Evolutionary conservation across 2,113 vertebrate species (phyloP).

Genomic region (Fukomys damarensis): DNA sequence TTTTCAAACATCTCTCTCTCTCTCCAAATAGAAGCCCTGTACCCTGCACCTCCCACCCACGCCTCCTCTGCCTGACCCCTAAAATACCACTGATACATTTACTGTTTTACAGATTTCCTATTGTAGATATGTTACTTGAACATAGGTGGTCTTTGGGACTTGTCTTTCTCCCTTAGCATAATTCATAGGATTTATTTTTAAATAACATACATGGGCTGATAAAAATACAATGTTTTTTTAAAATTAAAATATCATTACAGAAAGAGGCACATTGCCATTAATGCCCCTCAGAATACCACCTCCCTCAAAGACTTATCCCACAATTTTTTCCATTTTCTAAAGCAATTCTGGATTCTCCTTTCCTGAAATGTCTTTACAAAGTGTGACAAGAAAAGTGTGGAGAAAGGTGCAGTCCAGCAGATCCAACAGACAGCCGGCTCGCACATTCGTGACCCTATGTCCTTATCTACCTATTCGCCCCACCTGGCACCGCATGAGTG

Average conservation of each 20-base stretch:
- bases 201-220: neutral
- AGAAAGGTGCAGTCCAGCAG: no score
- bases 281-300: no score
- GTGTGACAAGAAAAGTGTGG: neutral
- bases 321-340: neutral
- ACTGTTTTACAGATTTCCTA: no score
- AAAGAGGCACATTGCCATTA: neutral
- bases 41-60: neutral
- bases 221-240: neutral
- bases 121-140: no score
- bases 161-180: neutral
- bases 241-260: neutral
- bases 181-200: neutral
- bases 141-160: neutral
- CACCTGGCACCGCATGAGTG: no score
- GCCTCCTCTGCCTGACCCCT: neutral
- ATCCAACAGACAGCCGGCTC: neutral
- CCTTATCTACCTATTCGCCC: neutral
- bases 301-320: neutral
- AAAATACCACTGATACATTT: fast-evolving
- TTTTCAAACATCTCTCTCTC: neutral
- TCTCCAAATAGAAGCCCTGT: neutral
- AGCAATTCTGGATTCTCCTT: neutral
- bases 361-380: neutral
- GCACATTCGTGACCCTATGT: no score